A percentile compares a stretch with the other conserved stretches of the same genome.
phyloP scores from a whole-genome alignment of 64 coral and sea anemone genomes.

The Stichodactyla mertensii region DNA sequence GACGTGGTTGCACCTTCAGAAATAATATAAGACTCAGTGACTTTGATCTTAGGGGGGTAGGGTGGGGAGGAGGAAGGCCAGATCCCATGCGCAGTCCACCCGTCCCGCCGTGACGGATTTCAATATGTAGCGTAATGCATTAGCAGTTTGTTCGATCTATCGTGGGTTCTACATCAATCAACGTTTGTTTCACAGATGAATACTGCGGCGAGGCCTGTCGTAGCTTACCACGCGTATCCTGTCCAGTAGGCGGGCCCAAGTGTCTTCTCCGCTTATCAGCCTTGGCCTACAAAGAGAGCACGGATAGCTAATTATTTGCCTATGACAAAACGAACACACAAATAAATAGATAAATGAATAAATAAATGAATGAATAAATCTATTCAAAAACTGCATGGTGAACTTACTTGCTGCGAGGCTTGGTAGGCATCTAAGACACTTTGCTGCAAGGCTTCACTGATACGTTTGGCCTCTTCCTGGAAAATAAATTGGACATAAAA shows the following conservation, averaged over 20 bases:
- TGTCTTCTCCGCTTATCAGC: slow-evolving; percentile 56
- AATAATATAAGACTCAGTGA: not conserved
- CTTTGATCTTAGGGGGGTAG: not conserved
- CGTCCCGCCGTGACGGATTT: no score
- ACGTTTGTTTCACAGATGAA: no score
- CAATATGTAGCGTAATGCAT: no score
- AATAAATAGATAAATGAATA: not conserved
- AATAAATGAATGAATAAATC: no score
- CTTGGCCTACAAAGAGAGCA: slow-evolving; percentile 40
- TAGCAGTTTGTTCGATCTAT: no score
- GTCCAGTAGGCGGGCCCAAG: slow-evolving; percentile 56
- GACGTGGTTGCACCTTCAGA: not conserved
- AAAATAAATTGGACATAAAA: not conserved
- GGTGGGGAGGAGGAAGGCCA: no score
- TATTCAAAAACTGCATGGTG: not conserved
- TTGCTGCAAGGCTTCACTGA: slow-evolving; percentile 43
- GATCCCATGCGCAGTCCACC: no score
- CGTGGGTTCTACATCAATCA: no score
- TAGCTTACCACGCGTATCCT: slow-evolving; percentile 37
- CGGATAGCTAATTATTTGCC: not conserved
- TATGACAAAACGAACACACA: not conserved
- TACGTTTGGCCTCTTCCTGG: slow-evolving; percentile 66
- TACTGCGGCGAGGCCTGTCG: not conserved
- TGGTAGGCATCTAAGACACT: slow-evolving; percentile 71
- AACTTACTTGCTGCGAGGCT: slow-evolving; percentile 60